Base-by-base conservation (phyloP, 2,888 invertebrate genomes). In the Pheosia tremula region DNA sequence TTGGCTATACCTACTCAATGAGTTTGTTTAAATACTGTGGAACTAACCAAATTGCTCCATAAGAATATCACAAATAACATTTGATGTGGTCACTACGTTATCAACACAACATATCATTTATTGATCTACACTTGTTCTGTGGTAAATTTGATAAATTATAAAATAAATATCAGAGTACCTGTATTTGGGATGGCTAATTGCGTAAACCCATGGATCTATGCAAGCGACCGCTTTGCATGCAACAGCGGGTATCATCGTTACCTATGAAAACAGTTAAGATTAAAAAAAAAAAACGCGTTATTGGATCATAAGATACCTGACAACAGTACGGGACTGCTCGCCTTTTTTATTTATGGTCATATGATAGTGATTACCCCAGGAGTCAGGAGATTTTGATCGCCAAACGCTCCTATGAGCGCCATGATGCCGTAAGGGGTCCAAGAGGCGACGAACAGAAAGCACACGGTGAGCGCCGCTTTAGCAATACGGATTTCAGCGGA, bases 371-470 rank as follows among this genome's bases (percentile, higher is more conserved):
- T 81, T 84, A 95, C 95, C 76, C 95, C 96, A 0, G 97, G 97
- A 0, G 97, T 97, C 5, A 97, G 88, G 3, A 97, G 85, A 58
- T 94, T 92, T 82, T 95, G 95, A 85, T 97, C 95, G 36, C 98
- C 98, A 80, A 97, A 97, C 3, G 97, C 96, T 3, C 97, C 97
- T 71, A 96, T 97, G 62, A 98, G 91, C 0, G 98, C 96, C 78
- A 95, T 95, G 0, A 97, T 95, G 0, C 97, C 98, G 81, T 98
- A 98, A 0, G 98, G 98, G 4, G 97, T 97, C 98, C 98, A 98
- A 0, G 98, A 97, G 3, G 97, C 95, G 36, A 98, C 95, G 85
- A 96, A 98, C 4, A 98, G 89, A 86, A 97, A 98, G 79, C 98
- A 97, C 53, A 98, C 96, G 0, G 98, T 97, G 54, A 98, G 97